A percentile compares a stretch with the other conserved stretches of the same genome.
Evolutionary conservation across 2,888 invertebrate species (phyloP).

Genomic region (Halocaridina rubra): DNA sequence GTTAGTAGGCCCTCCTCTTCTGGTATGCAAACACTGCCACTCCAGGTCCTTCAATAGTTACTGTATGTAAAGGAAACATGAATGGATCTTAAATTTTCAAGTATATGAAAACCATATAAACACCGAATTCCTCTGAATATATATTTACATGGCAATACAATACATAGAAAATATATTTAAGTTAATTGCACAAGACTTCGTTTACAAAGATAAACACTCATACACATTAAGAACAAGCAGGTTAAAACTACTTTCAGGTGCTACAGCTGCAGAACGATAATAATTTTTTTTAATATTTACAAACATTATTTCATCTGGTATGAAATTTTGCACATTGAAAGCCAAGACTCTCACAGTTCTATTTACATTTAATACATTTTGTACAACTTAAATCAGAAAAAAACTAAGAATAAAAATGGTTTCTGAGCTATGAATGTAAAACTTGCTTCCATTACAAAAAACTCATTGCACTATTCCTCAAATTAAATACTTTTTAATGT

Average conservation of each 20-base stretch:
- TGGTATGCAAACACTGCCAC: neutral
- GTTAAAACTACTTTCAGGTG: slow-evolving; percentile 34
- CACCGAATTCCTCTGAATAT: slow-evolving; percentile 50
- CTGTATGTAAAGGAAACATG: neutral
- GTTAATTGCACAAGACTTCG: slow-evolving; percentile 55
- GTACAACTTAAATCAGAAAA: slow-evolving; percentile 41
- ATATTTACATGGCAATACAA: slow-evolving; percentile 59
- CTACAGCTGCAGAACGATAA: slow-evolving; percentile 39
- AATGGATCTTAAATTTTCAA: neutral
- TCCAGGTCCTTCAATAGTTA: neutral
- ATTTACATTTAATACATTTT: slow-evolving; percentile 12
- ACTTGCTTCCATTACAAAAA: slow-evolving; percentile 34
- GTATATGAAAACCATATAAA: neutral
- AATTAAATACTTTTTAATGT: neutral
- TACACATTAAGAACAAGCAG: slow-evolving; percentile 36
- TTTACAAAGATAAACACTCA: slow-evolving; percentile 35
- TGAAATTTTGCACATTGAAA: slow-evolving; percentile 26
- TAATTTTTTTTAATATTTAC: neutral
- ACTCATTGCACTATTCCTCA: slow-evolving; percentile 35
- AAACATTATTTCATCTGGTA: neutral
- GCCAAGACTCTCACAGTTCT: slow-evolving; percentile 15
- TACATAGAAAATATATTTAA: slow-evolving; percentile 59
- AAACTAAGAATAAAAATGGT: no score
- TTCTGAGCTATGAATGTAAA: slow-evolving; percentile 40
- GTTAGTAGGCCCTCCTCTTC: neutral